phyloP scores from a whole-genome alignment of 2,888 invertebrate genomes.

The Drosophila basisetae region DNA sequence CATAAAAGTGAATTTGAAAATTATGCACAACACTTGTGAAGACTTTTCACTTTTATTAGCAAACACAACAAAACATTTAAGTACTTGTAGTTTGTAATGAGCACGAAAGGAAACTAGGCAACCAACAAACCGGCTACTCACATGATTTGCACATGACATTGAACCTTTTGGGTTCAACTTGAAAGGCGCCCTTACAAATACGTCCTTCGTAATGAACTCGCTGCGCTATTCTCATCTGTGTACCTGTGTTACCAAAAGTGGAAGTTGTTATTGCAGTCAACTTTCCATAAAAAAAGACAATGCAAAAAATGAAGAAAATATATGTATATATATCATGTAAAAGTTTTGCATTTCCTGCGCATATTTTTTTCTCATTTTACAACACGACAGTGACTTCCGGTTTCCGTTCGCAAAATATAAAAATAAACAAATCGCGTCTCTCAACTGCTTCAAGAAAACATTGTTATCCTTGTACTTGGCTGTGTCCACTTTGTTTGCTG shows the following conservation, averaged over 20 bases:
- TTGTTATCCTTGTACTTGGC: constrained; percentile 25
- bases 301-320: constrained; percentile 40
- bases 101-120: constrained; percentile 1
- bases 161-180: constrained; percentile 56
- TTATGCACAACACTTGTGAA: constrained; percentile 57
- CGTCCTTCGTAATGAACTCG: constrained; percentile 30
- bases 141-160: constrained; percentile 63
- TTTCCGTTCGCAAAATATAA: constrained; percentile 66
- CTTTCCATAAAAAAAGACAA: constrained; percentile 26
- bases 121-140: neutral
- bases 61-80: neutral
- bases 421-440: constrained; percentile 63
- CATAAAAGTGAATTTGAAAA: constrained; percentile 74
- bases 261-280: constrained; percentile 40
- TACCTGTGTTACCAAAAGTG: constrained; percentile 11
- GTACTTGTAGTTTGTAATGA: constrained; percentile 8
- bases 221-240: neutral
- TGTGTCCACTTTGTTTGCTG: constrained; percentile 47
- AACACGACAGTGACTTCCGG: constrained; percentile 76
- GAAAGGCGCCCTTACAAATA: constrained; percentile 55
- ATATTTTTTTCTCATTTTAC: constrained; percentile 73
- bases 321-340: constrained; percentile 40
- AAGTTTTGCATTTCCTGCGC: constrained; percentile 79
- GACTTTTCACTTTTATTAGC: constrained; percentile 47
- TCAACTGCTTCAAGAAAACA: constrained; percentile 24